Evolutionary conservation across 2,797 vertebrate genomes (phyloP).

Genomic region (Syngnathus rostellatus): DNA sequence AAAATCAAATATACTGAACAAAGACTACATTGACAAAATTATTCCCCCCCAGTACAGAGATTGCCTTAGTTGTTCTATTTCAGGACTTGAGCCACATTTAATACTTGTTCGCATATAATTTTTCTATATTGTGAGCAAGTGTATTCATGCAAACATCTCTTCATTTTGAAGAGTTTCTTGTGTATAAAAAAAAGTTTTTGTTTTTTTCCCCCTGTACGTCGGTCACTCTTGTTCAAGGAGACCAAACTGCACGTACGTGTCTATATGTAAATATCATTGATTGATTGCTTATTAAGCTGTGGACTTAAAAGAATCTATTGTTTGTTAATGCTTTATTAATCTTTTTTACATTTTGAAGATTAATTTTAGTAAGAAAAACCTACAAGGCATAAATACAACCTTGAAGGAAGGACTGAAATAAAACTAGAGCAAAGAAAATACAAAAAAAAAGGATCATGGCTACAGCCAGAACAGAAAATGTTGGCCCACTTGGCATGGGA

Average conservation of each 20-base stretch:
- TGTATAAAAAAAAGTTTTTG: conserved; percentile 46
- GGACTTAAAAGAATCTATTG: conserved; percentile 56
- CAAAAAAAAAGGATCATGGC: conserved; percentile 53
- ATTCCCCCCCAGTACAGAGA: conserved; percentile 57
- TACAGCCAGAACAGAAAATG: conserved; percentile 67
- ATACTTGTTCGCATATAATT: conserved; percentile 75
- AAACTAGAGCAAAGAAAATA: conserved; percentile 12
- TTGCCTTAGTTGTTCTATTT: conserved; percentile 73
- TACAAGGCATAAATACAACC: conserved; percentile 48
- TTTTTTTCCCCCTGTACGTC: conserved; percentile 42
- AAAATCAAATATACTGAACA: conserved; percentile 45
- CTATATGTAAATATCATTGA: conserved; percentile 68
- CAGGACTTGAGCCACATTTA: conserved; percentile 64
- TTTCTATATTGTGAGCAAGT: conserved; percentile 72
- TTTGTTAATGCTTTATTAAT: conserved; percentile 69
- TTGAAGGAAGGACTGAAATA: conserved; percentile 21
- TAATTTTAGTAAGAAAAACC: conserved; percentile 51
- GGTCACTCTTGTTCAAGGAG: conserved; percentile 70
- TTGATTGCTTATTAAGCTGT: conserved; percentile 55
- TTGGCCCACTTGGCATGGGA: conserved; percentile 64
- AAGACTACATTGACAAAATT: conserved; percentile 51
- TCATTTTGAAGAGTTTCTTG: conserved; percentile 73
- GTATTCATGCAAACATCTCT: conserved; percentile 74
- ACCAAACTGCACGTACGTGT: conserved; percentile 59
- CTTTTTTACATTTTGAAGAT: conserved; percentile 52